Percentiles rank a stretch among this genome's conserved stretches.
These are phyloP conservation scores for Rhagium mordax DNA, from an alignment of 2,888 invertebrate genomes.

Conservation along the genomic window DNA sequence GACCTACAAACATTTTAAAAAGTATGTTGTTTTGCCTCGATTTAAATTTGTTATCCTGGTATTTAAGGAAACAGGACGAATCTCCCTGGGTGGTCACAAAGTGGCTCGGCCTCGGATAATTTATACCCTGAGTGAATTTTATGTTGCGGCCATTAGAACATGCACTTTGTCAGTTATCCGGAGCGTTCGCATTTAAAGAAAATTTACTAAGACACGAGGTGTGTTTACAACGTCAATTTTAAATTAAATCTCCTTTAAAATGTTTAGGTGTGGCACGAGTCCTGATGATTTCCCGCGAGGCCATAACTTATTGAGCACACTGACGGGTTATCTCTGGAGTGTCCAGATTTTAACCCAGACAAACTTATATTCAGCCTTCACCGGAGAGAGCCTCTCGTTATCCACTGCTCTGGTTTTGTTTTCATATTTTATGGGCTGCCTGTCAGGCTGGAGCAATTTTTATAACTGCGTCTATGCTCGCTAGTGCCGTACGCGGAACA, in stretches of 20 bases:
- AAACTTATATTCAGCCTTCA: conserved; percentile 28
- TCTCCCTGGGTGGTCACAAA: not conserved
- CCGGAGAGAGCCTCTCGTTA: conserved; percentile 23
- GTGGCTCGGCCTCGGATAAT: not conserved
- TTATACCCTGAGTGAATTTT: conserved; percentile 4
- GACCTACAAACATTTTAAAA: too few species aligned
- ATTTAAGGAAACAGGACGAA: conserved; percentile 6
- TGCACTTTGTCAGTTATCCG: not conserved
- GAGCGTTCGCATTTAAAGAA: not conserved
- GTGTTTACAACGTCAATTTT: conserved; percentile 20
- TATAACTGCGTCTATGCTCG: not conserved
- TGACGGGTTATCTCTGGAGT: conserved; percentile 54
- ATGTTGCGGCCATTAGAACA: not conserved
- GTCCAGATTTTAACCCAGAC: conserved; percentile 51
- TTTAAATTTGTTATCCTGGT: too few species aligned
- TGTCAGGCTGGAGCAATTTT: conserved; percentile 3
- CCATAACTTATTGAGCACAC: conserved; percentile 59
- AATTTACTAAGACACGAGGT: not conserved
- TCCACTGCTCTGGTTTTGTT: conserved; percentile 9
- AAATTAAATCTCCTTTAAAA: conserved; percentile 55
- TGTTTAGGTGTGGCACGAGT: conserved; percentile 47
- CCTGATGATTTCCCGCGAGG: conserved; percentile 61
- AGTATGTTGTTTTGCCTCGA: too few species aligned
- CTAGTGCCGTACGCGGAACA: not conserved
- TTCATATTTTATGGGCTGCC: conserved; percentile 25